phyloP scores from a whole-genome alignment of 2,888 invertebrate genomes.

The Dicranocentrus wangi region DNA sequence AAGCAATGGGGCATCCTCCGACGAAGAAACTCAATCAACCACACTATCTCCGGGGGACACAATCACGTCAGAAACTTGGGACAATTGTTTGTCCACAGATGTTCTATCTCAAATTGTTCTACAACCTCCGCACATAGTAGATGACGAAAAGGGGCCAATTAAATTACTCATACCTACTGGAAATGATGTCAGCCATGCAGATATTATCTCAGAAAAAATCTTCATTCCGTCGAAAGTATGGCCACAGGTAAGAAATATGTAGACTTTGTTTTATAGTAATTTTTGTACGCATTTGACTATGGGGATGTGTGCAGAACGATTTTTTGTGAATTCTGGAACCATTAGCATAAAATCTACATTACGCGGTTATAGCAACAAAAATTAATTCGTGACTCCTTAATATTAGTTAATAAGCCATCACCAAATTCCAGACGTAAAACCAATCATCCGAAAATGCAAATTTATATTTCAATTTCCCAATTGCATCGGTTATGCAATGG shows the following conservation, averaged over 20 bases:
- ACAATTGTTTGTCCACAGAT: conserved; percentile 36
- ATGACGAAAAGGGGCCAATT: conserved; percentile 51
- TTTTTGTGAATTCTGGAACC: too few relatives aligned
- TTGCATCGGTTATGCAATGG: too few relatives aligned
- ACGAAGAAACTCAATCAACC: conserved; percentile 47
- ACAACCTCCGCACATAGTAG: conserved; percentile 48
- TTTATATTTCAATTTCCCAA: too few relatives aligned
- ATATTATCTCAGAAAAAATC: neutral
- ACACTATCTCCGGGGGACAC: conserved; percentile 26
- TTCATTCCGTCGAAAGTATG: conserved; percentile 39
- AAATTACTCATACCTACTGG: conserved; percentile 11
- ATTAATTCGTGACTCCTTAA: too few relatives aligned
- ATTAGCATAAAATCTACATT: too few relatives aligned
- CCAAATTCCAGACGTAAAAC: too few relatives aligned
- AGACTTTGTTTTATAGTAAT: too few relatives aligned
- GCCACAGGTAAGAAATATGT: conserved; percentile 66
- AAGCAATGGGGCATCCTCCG: conserved; percentile 39
- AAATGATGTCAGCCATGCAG: neutral
- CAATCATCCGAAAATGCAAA: too few relatives aligned
- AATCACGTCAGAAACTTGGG: conserved; percentile 37
- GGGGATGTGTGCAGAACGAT: too few relatives aligned
- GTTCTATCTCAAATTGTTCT: conserved; percentile 59
- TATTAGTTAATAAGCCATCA: too few relatives aligned
- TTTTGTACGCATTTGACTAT: too few relatives aligned
- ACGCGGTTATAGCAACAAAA: too few relatives aligned